A percentile compares a stretch with the other conserved stretches of the same genome.
Conservation (phyloP, 2,113 vertebrate species). For the Strix uralensis region DNA sequence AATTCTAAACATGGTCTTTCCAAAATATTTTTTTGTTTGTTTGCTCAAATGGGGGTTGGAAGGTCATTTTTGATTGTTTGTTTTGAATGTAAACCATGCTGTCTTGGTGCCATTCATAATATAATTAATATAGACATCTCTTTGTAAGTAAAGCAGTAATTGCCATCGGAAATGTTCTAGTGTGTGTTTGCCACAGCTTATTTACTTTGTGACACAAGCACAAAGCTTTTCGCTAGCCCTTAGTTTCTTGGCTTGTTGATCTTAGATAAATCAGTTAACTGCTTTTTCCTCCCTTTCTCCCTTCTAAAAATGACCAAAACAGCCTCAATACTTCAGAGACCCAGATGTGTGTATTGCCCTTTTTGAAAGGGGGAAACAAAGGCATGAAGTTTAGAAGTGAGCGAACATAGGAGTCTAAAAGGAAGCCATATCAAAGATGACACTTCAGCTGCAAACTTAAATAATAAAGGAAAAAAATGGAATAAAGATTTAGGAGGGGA, state of each 20-base stretch:
- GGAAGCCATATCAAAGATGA: neutral
- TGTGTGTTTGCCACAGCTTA: neutral
- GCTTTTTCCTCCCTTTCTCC: constrained; percentile 6
- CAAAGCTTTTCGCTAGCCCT: neutral
- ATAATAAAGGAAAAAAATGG: neutral
- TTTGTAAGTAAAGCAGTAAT: neutral
- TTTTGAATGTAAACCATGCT: neutral
- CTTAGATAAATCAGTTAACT: neutral
- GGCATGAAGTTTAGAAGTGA: neutral
- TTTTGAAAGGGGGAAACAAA: neutral
- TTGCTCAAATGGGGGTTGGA: neutral
- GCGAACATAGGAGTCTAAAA: neutral
- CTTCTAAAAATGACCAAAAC: neutral
- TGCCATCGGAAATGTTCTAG: neutral
- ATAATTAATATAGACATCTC: neutral
- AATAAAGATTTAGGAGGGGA: neutral
- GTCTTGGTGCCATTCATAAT: neutral
- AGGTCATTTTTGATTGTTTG: neutral
- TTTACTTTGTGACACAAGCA: constrained; percentile 28
- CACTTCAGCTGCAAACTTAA: neutral
- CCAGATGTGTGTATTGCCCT: neutral
- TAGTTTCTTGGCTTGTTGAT: constrained; percentile 19
- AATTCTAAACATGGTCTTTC: neutral
- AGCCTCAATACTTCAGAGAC: neutral
- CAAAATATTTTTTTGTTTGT: neutral